These are phyloP conservation scores for Eupithecia tripunctaria DNA, from an alignment of 2,888 invertebrate species.

Conservation along the genomic window DNA sequence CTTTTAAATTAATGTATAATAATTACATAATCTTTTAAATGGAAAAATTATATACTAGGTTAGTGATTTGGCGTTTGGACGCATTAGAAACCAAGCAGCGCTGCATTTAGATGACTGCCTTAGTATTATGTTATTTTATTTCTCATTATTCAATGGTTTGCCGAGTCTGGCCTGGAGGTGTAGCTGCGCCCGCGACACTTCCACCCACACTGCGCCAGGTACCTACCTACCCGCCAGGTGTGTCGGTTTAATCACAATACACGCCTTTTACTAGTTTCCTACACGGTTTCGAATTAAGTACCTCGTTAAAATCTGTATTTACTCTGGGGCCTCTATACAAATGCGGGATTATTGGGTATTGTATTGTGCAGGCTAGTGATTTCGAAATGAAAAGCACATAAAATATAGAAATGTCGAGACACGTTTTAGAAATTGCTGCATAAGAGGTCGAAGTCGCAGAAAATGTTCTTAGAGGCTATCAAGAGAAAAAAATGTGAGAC, in stretches of 20 bases:
- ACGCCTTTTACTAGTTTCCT: conserved; percentile 35
- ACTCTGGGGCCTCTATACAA: neutral
- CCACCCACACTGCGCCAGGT: conserved; percentile 66
- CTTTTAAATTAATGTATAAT: neutral
- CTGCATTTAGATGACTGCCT: neutral
- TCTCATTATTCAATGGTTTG: conserved; percentile 52
- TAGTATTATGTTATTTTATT: conserved; percentile 56
- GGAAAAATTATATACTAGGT: too few species aligned
- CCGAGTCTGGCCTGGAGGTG: conserved; percentile 46
- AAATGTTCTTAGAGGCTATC: conserved; percentile 12
- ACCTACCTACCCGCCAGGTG: conserved; percentile 67
- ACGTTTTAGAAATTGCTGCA: neutral
- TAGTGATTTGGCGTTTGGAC: neutral
- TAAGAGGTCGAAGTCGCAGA: neutral
- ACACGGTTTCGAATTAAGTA: conserved; percentile 34
- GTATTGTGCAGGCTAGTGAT: neutral
- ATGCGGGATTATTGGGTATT: neutral
- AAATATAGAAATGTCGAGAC: neutral
- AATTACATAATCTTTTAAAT: too few species aligned
- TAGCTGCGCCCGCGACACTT: conserved; percentile 57
- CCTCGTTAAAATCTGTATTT: conserved; percentile 33
- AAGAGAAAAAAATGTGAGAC: conserved; percentile 44
- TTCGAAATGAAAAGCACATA: neutral
- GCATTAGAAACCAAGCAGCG: neutral
- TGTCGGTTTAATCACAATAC: conserved; percentile 34